phyloP scores from a whole-genome alignment of 2,888 invertebrate species.

The Drosophila neotestacea region DNA sequence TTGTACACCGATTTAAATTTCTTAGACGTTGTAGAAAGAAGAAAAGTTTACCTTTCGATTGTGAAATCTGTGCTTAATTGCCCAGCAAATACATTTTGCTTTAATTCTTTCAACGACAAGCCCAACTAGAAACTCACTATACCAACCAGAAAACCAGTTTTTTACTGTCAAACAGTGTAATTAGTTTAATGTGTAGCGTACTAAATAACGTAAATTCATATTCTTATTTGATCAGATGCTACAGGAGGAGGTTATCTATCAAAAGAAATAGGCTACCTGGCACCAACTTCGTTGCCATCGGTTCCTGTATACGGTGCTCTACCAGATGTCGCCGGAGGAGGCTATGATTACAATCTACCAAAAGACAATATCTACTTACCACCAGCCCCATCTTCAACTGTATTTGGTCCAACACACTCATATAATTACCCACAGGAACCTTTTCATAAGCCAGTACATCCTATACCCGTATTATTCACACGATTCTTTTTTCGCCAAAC shows the following conservation, averaged over 20 bases:
- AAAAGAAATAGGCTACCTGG: constrained; percentile 62
- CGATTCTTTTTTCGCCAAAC: constrained; percentile 87
- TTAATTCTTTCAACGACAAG: too few species aligned
- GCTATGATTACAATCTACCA: constrained; percentile 72
- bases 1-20: too few species aligned
- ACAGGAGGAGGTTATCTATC: constrained; percentile 61
- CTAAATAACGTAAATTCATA: not conserved
- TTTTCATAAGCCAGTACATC: constrained; percentile 67
- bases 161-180: not conserved
- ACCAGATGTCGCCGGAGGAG: constrained; percentile 63
- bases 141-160: too few species aligned
- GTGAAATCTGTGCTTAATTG: too few species aligned
- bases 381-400: constrained; percentile 82
- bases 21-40: too few species aligned
- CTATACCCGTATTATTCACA: constrained; percentile 72
- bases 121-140: too few species aligned
- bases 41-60: too few species aligned
- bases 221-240: constrained; percentile 29
- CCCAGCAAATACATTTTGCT: too few species aligned
- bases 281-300: constrained; percentile 81
- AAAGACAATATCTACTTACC: constrained; percentile 65
- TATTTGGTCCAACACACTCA: constrained; percentile 85
- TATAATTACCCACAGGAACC: constrained; percentile 86
- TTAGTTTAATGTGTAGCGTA: not conserved
- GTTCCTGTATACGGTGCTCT: constrained; percentile 85